These are phyloP conservation scores for Mastomys coucha DNA, from an alignment of 2,113 vertebrate species.

Conservation along the genomic window DNA sequence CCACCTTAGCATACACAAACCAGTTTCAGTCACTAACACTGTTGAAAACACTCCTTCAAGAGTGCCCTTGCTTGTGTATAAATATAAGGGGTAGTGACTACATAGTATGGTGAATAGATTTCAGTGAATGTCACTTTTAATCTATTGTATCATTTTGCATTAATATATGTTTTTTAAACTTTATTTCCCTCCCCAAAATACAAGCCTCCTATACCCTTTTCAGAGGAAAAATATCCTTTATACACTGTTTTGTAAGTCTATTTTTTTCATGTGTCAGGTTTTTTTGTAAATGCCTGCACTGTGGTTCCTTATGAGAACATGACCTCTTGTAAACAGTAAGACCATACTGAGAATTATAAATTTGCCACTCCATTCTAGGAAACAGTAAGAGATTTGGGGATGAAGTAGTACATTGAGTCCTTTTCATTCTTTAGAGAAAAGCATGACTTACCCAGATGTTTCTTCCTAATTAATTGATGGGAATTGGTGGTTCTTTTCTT, in stretches of 20 bases:
- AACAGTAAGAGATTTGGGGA: neutral
- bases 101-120: neutral
- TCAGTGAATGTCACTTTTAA: neutral
- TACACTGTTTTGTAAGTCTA: neutral
- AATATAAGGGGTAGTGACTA: slow-evolving; percentile 37
- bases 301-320: neutral
- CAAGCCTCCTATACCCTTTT: neutral
- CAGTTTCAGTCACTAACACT: neutral
- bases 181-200: neutral
- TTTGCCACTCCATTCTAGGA: slow-evolving; percentile 15
- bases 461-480: neutral
- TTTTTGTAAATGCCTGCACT: neutral
- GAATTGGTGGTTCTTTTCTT: neutral
- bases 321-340: slow-evolving; percentile 26
- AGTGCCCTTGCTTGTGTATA: neutral
- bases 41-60: neutral
- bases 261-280: neutral
- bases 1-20: neutral
- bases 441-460: slow-evolving; percentile 2
- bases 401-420: neutral
- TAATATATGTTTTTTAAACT: slow-evolving; percentile 11
- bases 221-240: slow-evolving; percentile 26
- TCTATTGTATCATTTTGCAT: neutral
- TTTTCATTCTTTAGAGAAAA: slow-evolving; percentile 35
- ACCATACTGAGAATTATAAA: slow-evolving; percentile 12